A percentile compares a stretch with the other conserved stretches of the same genome.
Evolutionary conservation across 1,140 invertebrate species (phyloP).

Genomic region (Meloidogyne hapla): DNA sequence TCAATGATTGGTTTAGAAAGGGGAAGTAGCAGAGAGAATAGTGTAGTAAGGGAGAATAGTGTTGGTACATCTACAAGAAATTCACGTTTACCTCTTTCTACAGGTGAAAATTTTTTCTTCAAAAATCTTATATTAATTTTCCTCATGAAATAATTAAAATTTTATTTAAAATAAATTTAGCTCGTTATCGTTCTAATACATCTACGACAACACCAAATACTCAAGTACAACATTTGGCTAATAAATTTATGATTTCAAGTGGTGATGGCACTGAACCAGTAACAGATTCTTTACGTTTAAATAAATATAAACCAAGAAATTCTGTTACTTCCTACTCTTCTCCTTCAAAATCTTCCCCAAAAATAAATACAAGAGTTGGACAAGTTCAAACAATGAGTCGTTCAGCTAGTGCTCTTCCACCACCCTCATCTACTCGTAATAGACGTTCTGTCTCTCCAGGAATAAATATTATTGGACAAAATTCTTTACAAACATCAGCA

Average conservation of each 20-base stretch:
- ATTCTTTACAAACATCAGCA: constrained; percentile 22
- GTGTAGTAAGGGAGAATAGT: not conserved
- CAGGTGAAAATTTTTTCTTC: not conserved
- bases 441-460: not conserved
- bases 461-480: constrained; percentile 9
- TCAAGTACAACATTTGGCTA: not conserved
- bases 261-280: constrained; percentile 13
- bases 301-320: constrained; percentile 26
- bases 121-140: too few species aligned
- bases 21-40: constrained; percentile 12
- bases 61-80: constrained; percentile 19
- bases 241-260: not conserved
- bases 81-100: constrained; percentile 12
- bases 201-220: not conserved
- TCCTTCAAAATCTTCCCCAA: not conserved
- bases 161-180: constrained; percentile 10
- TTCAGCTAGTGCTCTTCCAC: not conserved
- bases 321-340: not conserved
- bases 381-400: not conserved
- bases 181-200: constrained; percentile 16
- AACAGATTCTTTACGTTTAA: constrained; percentile 17
- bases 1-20: constrained; percentile 29
- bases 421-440: not conserved
- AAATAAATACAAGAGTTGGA: not conserved
- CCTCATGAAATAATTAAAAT: not conserved